Evolutionary conservation across 2,113 vertebrate species (phyloP).

Genomic region (Ancistrus triradiatus): DNA sequence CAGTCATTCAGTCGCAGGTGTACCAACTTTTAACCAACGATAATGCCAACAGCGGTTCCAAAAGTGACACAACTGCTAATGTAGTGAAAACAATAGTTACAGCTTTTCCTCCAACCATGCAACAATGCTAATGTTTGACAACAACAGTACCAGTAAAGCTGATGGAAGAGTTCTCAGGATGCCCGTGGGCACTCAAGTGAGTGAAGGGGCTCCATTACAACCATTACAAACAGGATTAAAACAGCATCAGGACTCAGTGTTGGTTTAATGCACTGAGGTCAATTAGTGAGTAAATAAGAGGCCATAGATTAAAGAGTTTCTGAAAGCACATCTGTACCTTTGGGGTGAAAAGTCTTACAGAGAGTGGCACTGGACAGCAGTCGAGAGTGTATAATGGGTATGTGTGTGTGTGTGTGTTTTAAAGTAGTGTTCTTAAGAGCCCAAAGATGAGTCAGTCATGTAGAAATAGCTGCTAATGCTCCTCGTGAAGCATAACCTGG

Average conservation of each 20-base stretch:
- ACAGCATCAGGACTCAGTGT: no score
- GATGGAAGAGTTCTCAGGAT: no score
- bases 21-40: background rate
- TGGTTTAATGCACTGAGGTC: background rate
- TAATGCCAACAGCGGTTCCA: background rate
- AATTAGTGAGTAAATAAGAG: background rate
- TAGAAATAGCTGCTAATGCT: conserved; percentile 22
- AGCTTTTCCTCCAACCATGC: background rate
- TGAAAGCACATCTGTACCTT: background rate
- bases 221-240: background rate
- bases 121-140: background rate
- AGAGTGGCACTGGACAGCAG: no score
- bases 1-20: background rate
- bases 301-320: background rate
- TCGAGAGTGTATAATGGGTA: background rate
- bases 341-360: background rate
- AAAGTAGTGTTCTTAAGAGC: background rate
- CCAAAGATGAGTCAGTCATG: conserved; percentile 12
- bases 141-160: background rate
- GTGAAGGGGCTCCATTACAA: no score
- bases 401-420: no score
- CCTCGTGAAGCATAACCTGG: conserved; percentile 22
- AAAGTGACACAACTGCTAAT: background rate
- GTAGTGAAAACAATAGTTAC: background rate
- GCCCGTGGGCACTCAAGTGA: no score